phyloP scores from a whole-genome alignment of 2,797 vertebrate species.

The Leuciscus waleckii region DNA sequence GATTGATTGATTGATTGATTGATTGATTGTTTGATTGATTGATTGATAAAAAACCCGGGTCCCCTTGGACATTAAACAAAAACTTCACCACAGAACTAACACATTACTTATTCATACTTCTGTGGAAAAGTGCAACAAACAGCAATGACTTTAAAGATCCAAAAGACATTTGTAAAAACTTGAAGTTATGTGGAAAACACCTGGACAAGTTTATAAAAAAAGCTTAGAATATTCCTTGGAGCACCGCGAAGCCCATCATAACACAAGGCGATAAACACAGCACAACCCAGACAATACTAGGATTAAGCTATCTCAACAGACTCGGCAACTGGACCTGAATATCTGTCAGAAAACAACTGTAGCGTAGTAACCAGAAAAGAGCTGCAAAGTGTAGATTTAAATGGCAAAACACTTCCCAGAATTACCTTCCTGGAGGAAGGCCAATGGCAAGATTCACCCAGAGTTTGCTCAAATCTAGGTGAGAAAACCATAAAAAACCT shows the following conservation, averaged over 20 bases:
- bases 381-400: background rate
- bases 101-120: background rate
- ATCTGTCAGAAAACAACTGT: background rate
- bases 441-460: background rate
- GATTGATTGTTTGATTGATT: no score
- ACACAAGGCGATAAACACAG: slow-evolving; percentile 18
- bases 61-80: background rate
- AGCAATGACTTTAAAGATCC: background rate
- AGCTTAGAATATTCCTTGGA: slow-evolving; percentile 5
- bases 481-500: slow-evolving; percentile 15
- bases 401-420: background rate
- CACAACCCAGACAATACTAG: slow-evolving; percentile 5
- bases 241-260: background rate
- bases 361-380: slow-evolving; percentile 2
- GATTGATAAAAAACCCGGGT: no score
- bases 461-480: slow-evolving; percentile 4
- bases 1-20: no score
- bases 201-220: slow-evolving; percentile 30
- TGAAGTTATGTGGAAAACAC: slow-evolving; percentile 19
- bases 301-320: slow-evolving; percentile 27
- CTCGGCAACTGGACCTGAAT: slow-evolving; percentile 1
- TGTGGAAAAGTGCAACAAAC: background rate
- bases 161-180: background rate
- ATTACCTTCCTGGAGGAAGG: background rate
- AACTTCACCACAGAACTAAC: background rate